Evolutionary conservation across 1,140 invertebrate genomes (phyloP), one percentile per base, ranked within the genome.

Genomic region (Scaptomyza graminum): DNA sequence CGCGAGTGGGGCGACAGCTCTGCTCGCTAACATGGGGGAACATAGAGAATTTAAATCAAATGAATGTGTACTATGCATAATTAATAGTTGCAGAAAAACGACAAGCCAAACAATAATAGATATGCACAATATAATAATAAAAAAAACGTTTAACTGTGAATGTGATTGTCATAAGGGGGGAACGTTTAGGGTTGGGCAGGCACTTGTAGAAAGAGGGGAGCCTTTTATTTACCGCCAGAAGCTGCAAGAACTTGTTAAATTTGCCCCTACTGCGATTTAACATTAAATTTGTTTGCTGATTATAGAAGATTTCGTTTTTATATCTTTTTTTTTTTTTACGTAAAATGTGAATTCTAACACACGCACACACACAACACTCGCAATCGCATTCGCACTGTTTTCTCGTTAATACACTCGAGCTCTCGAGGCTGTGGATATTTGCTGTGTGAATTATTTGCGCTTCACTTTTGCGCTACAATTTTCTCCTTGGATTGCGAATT

Each of bases 211-310:
- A 52, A 37, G 8, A 43, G 44, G 63, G 63, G 37, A 52, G 61
- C 37, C 55, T 28, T 77, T 39, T 78, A 82, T 82, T 91, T 91
- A 91, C 90, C 90, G 82, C 82, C 54, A 91, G 80, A 71, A 85
- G 76, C 68, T 91, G 90, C 71, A 91, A 90, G 78, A 91, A 76
- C 79, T 90, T 88, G 67, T 80, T 85, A 41, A 91, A 80, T 90
- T 79, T 91, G 56, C 75, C 83, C 73, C 77, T 91, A 79, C 90
- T 76, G 62, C 83, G 90, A 80, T 91, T 85, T 67, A 91, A 91
- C 90, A 91, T 91, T 73, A 91, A 91, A 69, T 75, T 71, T 63
- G 59, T 75, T 75, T 74, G 79, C 78, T 75, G 70, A 75, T 78
- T 77, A 80, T 74, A 74, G 69, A 49, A 62, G 61, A 74, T 57